phyloP scores from a whole-genome alignment of 2,113 vertebrate genomes.

The Synchiropus splendidus region DNA sequence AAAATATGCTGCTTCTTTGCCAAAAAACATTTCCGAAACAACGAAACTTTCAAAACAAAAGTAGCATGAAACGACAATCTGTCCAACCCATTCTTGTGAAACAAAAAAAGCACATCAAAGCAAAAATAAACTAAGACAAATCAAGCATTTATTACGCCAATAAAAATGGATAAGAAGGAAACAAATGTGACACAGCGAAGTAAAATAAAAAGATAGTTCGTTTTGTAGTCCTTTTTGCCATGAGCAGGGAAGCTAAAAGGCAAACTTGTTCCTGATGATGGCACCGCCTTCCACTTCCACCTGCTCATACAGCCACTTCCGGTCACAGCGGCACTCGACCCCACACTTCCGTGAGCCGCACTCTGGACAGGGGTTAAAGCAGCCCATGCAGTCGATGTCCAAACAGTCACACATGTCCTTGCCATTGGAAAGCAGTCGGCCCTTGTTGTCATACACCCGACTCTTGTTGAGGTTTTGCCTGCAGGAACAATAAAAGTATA shows the following conservation, averaged over 20 bases:
- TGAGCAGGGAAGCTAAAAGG: slow-evolving; percentile 39
- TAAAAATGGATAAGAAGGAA: too few species aligned
- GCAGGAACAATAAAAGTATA: slow-evolving; percentile 3
- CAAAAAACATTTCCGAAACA: too few species aligned
- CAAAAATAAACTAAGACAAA: too few species aligned
- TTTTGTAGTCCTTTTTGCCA: too few species aligned
- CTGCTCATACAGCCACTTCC: slow-evolving; percentile 97
- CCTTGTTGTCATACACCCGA: slow-evolving; percentile 86
- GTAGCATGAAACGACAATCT: too few species aligned
- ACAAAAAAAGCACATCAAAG: too few species aligned
- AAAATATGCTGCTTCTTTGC: too few species aligned
- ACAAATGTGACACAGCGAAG: too few species aligned
- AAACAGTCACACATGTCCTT: slow-evolving; percentile 94
- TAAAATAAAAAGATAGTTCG: too few species aligned
- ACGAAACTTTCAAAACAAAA: too few species aligned
- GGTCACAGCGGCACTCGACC: slow-evolving; percentile 87
- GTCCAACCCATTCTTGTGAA: too few species aligned
- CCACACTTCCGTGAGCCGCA: slow-evolving; percentile 89
- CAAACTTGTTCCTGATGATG: slow-evolving; percentile 87
- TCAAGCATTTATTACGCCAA: too few species aligned
- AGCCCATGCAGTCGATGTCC: slow-evolving; percentile 88
- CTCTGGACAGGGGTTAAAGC: slow-evolving; percentile 88
- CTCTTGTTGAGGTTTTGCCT: slow-evolving; percentile 82
- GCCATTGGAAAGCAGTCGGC: slow-evolving; percentile 78
- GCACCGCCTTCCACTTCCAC: slow-evolving; percentile 95